These are phyloP conservation scores for Mormyrus hasselquistii DNA, from an alignment of 2,797 vertebrate species.

Conservation along the genomic window DNA sequence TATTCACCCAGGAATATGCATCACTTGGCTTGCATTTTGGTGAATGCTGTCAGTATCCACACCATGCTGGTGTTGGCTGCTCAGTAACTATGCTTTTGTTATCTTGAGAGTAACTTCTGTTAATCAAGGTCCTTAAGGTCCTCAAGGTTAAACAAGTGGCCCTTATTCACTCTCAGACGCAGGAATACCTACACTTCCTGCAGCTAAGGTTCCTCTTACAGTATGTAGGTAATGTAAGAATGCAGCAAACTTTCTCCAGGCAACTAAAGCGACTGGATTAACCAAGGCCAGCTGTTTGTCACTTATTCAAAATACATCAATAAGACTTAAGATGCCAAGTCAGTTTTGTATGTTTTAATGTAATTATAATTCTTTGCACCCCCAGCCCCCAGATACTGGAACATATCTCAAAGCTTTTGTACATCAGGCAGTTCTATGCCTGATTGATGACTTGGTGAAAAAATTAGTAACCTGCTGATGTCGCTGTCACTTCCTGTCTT, in stretches of 20 bases:
- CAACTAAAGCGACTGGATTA: not conserved
- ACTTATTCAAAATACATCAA: not conserved
- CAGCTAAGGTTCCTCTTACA: not conserved
- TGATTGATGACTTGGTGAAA: not conserved
- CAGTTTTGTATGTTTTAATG: not conserved
- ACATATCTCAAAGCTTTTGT: not conserved
- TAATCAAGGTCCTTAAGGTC: not conserved
- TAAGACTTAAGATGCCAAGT: not conserved
- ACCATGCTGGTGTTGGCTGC: not conserved
- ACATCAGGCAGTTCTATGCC: not conserved
- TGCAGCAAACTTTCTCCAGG: not conserved
- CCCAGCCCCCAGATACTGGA: not conserved
- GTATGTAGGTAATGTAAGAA: not conserved
- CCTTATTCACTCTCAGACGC: not conserved
- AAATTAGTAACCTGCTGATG: not conserved
- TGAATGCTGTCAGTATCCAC: not conserved
- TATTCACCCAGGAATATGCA: not conserved
- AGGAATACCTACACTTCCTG: not conserved
- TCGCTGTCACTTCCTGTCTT: constrained; percentile 33
- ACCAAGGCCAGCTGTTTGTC: not conserved
- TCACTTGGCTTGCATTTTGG: not conserved
- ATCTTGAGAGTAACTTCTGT: not conserved
- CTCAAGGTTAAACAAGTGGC: no score
- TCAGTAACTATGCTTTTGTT: not conserved
- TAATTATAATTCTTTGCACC: not conserved